phyloP scores from a whole-genome alignment of 2,113 vertebrate species.

The Panthera tigris region DNA sequence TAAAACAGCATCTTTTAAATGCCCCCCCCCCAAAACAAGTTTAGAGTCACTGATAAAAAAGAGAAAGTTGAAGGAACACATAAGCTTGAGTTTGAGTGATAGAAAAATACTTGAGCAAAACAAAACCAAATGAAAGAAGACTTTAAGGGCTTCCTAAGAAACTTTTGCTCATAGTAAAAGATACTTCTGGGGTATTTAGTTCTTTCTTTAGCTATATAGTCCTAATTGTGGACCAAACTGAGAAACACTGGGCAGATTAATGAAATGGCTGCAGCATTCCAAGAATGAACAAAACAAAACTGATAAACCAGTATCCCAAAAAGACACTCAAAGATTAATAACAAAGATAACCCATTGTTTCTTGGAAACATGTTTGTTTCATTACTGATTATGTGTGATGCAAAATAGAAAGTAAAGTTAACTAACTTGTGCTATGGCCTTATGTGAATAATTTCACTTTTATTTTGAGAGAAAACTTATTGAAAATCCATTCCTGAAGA shows the following conservation, averaged over 20 bases:
- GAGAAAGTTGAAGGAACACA: neutral
- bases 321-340: neutral
- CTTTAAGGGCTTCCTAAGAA: neutral
- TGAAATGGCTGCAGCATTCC: neutral
- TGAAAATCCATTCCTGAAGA: neutral
- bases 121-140: neutral
- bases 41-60: neutral
- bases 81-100: neutral
- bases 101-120: neutral
- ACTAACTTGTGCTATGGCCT: neutral
- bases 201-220: neutral
- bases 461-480: neutral
- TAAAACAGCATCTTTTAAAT: neutral
- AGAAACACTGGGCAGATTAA: neutral
- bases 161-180: neutral
- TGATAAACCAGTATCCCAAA: neutral
- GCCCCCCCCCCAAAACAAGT: neutral
- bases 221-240: neutral
- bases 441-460: neutral
- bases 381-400: neutral
- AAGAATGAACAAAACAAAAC: neutral
- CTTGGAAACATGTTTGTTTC: neutral
- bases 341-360: neutral
- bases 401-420: neutral
- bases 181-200: neutral